Evolutionary conservation across 23 tunicate species (phyloP).

Genomic region (Styela plicata): DNA sequence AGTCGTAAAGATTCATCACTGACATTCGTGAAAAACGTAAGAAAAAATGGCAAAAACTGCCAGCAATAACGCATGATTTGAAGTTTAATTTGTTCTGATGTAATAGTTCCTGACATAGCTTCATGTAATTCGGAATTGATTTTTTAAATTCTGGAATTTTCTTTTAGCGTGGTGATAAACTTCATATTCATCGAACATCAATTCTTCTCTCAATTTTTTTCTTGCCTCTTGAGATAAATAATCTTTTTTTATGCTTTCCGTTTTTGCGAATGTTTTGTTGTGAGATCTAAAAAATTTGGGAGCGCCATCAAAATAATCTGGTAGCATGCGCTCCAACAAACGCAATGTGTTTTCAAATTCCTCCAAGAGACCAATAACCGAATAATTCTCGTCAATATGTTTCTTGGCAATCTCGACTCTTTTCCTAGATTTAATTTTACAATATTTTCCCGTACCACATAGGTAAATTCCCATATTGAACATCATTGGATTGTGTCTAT

Average conservation of each 20-base stretch:
- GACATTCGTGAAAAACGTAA: no score
- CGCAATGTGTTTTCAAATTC: conserved; percentile 75
- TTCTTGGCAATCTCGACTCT: conserved; percentile 66
- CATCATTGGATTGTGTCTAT: conserved; percentile 26
- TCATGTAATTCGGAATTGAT: not conserved
- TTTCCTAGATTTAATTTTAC: conserved; percentile 40
- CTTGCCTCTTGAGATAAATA: conserved; percentile 31
- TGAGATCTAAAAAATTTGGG: conserved; percentile 23
- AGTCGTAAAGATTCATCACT: no score
- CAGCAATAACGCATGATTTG: no score
- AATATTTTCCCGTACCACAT: conserved; percentile 68
- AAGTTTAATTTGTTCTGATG: no score
- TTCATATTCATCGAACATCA: conserved; percentile 77
- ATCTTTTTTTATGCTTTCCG: conserved; percentile 43
- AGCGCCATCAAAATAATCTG: conserved; percentile 64
- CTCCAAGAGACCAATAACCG: conserved; percentile 75
- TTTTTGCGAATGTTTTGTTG: conserved; percentile 7
- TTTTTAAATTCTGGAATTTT: conserved; percentile 2
- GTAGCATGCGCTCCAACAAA: conserved; percentile 76
- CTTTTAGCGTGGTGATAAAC: conserved; percentile 65
- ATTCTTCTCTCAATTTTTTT: conserved; percentile 26
- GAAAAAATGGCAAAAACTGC: no score
- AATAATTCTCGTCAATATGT: conserved; percentile 65
- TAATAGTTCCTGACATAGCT: no score
- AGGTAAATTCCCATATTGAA: conserved; percentile 89